These are phyloP conservation scores for Apodemus speciosus DNA, from an alignment of 2,113 vertebrate genomes.

Conservation along the genomic window DNA sequence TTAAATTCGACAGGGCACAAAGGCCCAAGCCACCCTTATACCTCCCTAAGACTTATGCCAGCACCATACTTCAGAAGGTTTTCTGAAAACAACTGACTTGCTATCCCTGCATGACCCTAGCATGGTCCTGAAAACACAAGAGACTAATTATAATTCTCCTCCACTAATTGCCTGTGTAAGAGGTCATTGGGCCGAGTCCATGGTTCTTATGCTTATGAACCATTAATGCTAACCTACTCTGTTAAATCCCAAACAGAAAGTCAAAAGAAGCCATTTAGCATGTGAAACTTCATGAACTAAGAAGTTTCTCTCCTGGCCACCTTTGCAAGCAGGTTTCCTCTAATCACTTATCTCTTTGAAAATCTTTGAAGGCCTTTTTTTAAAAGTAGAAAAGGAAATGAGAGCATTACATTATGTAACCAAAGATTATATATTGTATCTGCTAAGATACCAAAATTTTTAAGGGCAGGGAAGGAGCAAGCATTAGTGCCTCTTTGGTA, in stretches of 20 bases:
- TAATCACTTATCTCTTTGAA: slow-evolving; percentile 63
- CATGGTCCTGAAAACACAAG: slow-evolving; percentile 29
- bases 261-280: slow-evolving; percentile 60
- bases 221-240: slow-evolving; percentile 31
- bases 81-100: slow-evolving; percentile 35
- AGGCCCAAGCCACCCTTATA: background rate
- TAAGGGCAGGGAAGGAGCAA: slow-evolving; percentile 68
- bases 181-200: slow-evolving; percentile 25
- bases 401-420: slow-evolving; percentile 64
- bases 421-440: slow-evolving; percentile 76
- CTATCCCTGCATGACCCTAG: background rate
- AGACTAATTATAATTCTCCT: slow-evolving; percentile 47
- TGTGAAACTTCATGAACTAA: slow-evolving; percentile 65
- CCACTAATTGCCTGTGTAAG: slow-evolving; percentile 42
- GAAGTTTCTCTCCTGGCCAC: slow-evolving; percentile 54
- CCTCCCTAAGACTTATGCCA: background rate
- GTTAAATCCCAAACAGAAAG: slow-evolving; percentile 47
- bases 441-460: slow-evolving; percentile 73
- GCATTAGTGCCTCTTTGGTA: slow-evolving; percentile 66
- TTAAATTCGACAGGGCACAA: slow-evolving; percentile 19
- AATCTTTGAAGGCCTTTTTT: slow-evolving; percentile 63
- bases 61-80: slow-evolving; percentile 28
- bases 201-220: slow-evolving; percentile 32
- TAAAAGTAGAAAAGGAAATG: slow-evolving; percentile 35
- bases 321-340: slow-evolving; percentile 61